These are phyloP conservation scores for Atlantisia rogersi DNA, from an alignment of 2,113 vertebrate genomes.

Conservation along the genomic window DNA sequence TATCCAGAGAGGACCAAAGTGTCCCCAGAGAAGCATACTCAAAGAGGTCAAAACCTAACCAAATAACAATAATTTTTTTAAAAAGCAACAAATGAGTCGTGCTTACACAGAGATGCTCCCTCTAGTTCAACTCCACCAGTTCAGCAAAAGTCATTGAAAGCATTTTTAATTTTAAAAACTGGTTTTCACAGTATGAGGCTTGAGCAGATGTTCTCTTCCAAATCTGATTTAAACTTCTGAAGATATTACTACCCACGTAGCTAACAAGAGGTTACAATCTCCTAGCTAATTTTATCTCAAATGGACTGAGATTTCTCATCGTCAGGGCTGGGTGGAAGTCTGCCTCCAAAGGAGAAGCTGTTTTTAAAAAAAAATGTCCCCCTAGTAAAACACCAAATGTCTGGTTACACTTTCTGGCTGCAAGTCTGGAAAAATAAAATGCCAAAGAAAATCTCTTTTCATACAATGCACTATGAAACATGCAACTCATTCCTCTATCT, in stretches of 20 bases:
- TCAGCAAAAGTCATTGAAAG: neutral
- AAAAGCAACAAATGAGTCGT: neutral
- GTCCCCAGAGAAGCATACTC: neutral
- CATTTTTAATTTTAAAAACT: neutral
- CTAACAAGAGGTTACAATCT: neutral
- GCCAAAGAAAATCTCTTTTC: neutral
- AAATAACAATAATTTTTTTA: too few relatives aligned
- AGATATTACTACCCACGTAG: neutral
- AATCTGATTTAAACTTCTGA: neutral
- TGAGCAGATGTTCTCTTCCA: neutral
- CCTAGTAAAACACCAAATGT: neutral
- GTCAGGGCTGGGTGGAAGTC: neutral
- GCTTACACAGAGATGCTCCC: neutral
- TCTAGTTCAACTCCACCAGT: neutral
- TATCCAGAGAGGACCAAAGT: neutral
- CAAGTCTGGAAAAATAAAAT: neutral
- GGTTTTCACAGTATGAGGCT: neutral
- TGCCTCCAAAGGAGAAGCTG: neutral
- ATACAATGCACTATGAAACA: neutral
- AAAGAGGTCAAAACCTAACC: neutral
- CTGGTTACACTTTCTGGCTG: neutral
- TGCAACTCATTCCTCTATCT: neutral
- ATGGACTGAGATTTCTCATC: neutral
- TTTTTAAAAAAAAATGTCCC: neutral
- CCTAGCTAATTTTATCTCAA: conserved; percentile 35